These are phyloP conservation scores for Scrobipalpa costella DNA, from an alignment of 2,888 invertebrate species.

Conservation along the genomic window DNA sequence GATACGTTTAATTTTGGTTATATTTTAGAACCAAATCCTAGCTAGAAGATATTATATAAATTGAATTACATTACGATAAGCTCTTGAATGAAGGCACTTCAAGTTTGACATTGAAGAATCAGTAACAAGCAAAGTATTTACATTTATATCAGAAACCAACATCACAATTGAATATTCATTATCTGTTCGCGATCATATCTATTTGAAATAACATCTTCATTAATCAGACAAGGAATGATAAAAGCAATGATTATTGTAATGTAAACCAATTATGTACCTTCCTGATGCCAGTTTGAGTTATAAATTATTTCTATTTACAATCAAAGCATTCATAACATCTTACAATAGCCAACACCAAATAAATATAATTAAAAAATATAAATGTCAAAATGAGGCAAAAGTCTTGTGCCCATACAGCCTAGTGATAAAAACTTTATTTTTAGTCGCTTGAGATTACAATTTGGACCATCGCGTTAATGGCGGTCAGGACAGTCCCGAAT, in stretches of 20 bases:
- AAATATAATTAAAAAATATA: too few relatives aligned
- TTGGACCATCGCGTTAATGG: slow-evolving; percentile 50
- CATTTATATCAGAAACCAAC: slow-evolving; percentile 1
- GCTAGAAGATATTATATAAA: too few relatives aligned
- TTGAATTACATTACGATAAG: background rate
- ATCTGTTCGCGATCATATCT: slow-evolving; percentile 4
- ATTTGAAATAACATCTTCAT: slow-evolving; percentile 1
- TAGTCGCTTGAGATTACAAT: slow-evolving; percentile 48
- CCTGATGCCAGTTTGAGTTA: background rate
- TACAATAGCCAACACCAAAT: too few relatives aligned
- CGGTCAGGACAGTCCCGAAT: slow-evolving; percentile 73
- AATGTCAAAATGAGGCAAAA: too few relatives aligned
- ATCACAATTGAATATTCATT: slow-evolving; percentile 16
- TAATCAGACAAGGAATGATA: slow-evolving; percentile 18
- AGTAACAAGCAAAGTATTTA: background rate
- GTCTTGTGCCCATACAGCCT: too few relatives aligned
- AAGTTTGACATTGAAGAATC: slow-evolving; percentile 12
- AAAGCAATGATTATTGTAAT: slow-evolving; percentile 7
- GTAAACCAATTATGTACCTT: slow-evolving; percentile 12
- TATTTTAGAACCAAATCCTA: too few relatives aligned
- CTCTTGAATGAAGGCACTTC: background rate
- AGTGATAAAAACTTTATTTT: background rate
- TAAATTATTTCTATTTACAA: background rate
- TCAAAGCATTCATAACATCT: too few relatives aligned
- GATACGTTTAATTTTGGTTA: too few relatives aligned